Conservation (phyloP, 1,140 invertebrate genomes). For the Alviniconcha marisindica region DNA sequence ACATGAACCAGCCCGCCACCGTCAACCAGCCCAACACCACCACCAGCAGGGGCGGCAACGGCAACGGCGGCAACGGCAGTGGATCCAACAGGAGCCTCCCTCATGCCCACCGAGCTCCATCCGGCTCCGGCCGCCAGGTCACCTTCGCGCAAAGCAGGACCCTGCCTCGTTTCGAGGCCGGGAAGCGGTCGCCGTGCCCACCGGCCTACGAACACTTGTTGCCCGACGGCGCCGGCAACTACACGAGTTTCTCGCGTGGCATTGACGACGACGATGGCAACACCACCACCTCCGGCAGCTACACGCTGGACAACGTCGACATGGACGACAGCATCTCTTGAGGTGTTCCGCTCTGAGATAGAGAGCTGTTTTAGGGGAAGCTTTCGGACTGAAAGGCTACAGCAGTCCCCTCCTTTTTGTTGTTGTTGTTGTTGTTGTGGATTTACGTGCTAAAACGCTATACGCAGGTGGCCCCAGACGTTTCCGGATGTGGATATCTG, state of each 20-base stretch:
- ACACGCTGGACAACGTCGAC: conserved; percentile 46
- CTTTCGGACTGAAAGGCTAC: too few relatives aligned
- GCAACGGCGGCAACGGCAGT: not conserved
- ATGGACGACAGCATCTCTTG: conserved; percentile 38
- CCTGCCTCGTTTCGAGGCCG: conserved; percentile 12
- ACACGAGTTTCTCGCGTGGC: conserved; percentile 37
- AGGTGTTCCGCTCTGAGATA: not conserved
- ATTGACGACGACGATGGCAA: conserved; percentile 47
- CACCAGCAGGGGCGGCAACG: not conserved
- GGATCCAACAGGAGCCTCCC: conserved; percentile 26
- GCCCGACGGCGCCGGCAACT: conserved; percentile 36
- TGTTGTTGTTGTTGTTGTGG: too few relatives aligned
- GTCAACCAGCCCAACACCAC: not conserved
- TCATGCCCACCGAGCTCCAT: not conserved
- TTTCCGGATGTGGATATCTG: too few relatives aligned
- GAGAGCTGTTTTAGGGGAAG: too few relatives aligned
- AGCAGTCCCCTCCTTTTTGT: too few relatives aligned
- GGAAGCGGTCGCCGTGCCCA: conserved; percentile 16
- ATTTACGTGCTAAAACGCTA: too few relatives aligned
- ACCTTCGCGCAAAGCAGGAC: conserved; percentile 24
- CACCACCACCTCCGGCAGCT: conserved; percentile 50
- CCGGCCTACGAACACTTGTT: conserved; percentile 44
- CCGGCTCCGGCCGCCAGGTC: conserved; percentile 22
- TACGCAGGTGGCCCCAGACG: too few relatives aligned
- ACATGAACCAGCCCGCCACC: conserved; percentile 23